These are phyloP conservation scores for Netelia inedita DNA, from an alignment of 2,888 invertebrate species.

Conservation along the genomic window DNA sequence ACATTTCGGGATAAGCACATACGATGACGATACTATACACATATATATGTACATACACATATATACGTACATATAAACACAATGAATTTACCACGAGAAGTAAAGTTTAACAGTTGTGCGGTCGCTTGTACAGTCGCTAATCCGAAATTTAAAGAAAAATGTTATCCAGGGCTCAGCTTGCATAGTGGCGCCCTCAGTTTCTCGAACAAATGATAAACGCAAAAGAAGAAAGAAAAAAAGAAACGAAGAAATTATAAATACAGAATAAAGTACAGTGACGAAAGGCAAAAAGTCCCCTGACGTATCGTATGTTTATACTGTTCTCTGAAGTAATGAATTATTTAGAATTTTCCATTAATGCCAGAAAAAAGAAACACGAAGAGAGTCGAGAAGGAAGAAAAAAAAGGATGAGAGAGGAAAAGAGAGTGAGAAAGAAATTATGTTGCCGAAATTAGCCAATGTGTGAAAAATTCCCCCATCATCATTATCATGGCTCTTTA, in stretches of 20 bases:
- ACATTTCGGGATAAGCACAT: neutral
- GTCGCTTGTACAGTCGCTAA: conserved; percentile 28
- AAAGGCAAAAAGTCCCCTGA: conserved; percentile 25
- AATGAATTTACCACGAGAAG: conserved; percentile 12
- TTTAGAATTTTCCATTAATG: conserved; percentile 20
- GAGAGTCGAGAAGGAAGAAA: conserved; percentile 10
- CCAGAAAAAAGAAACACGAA: conserved; percentile 7
- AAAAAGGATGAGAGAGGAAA: conserved; percentile 1
- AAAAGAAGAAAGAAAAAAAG: conserved; percentile 5
- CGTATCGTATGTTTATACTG: conserved; percentile 33
- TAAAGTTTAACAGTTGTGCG: conserved; percentile 16
- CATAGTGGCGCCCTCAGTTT: conserved; percentile 42
- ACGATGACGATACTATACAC: neutral
- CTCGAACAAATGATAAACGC: conserved; percentile 9
- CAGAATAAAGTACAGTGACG: conserved; percentile 2
- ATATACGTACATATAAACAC: neutral
- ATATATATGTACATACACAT: neutral
- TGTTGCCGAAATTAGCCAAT: conserved; percentile 48
- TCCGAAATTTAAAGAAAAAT: conserved; percentile 14
- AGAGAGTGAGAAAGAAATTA: conserved; percentile 33
- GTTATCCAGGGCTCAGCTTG: conserved; percentile 38
- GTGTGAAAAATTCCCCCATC: conserved; percentile 17
- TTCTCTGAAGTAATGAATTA: conserved; percentile 51
- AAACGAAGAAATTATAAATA: neutral
- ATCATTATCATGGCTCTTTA: conserved; percentile 60